Evolutionary conservation across 2,113 vertebrate genomes (phyloP).

Genomic region (Burhinus bistriatus): DNA sequence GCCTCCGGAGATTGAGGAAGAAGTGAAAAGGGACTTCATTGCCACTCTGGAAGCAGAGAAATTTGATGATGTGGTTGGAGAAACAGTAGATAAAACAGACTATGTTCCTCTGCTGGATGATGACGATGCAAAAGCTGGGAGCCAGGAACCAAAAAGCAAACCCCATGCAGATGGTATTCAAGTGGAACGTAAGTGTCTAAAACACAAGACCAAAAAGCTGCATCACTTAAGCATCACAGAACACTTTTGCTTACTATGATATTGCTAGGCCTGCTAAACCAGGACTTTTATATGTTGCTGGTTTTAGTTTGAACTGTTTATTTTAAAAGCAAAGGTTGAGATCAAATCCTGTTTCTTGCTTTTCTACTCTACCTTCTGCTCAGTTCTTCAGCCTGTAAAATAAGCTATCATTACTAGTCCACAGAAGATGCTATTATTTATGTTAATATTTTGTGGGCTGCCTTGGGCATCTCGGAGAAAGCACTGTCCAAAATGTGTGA

Average conservation of each 20-base stretch:
- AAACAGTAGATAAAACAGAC: conserved; percentile 89
- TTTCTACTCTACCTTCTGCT: not conserved
- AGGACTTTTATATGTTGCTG: accelerated
- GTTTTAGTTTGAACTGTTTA: accelerated
- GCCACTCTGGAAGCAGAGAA: conserved; percentile 86
- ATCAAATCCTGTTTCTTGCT: not conserved
- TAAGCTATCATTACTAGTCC: too few relatives aligned
- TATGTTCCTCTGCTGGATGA: conserved; percentile 90
- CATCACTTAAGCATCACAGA: accelerated
- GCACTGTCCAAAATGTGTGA: not conserved
- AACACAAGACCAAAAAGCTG: not conserved
- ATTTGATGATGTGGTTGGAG: conserved; percentile 89
- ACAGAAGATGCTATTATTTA: accelerated
- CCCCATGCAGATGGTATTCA: conserved; percentile 18
- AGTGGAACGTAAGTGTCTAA: conserved; percentile 64
- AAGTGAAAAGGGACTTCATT: conserved; percentile 90
- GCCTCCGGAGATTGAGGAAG: conserved; percentile 75
- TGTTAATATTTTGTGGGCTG: accelerated
- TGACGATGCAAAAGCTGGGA: conserved; percentile 59
- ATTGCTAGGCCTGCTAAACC: not conserved
- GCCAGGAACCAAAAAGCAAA: conserved; percentile 70
- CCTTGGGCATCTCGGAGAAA: not conserved
- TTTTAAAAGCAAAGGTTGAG: not conserved
- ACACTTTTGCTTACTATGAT: accelerated
- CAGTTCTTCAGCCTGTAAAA: not conserved